Conservation (phyloP, 2,797 vertebrate genomes). For the Acanthiza pusilla region DNA sequence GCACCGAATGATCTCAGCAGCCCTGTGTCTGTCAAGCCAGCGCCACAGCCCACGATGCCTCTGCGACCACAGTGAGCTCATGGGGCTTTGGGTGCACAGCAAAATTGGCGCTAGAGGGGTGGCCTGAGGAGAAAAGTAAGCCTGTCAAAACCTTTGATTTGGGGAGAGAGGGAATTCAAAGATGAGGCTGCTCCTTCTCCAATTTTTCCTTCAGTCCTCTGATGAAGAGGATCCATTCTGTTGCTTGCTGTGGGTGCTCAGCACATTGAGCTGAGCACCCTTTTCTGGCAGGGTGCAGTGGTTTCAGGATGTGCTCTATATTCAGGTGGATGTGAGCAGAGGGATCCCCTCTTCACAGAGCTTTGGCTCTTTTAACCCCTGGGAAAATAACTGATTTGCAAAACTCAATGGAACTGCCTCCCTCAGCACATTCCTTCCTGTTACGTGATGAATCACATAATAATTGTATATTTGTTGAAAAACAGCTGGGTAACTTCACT, state of each 20-base stretch:
- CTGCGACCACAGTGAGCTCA: fast-evolving
- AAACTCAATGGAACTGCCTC: background rate
- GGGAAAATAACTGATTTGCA: background rate
- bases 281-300: background rate
- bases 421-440: background rate
- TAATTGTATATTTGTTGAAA: constrained; percentile 20
- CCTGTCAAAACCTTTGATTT: background rate
- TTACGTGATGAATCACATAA: background rate
- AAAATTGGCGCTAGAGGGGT: background rate
- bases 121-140: background rate
- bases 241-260: fast-evolving
- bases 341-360: background rate
- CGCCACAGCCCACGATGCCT: fast-evolving
- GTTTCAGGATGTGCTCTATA: background rate
- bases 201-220: background rate
- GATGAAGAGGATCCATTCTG: background rate
- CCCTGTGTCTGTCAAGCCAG: background rate
- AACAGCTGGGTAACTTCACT: background rate
- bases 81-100: background rate
- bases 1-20: background rate
- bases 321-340: background rate
- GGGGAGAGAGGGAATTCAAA: background rate
- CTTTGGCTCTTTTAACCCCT: background rate
- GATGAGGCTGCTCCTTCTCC: background rate
- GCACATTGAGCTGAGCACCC: fast-evolving